phyloP scores from a whole-genome alignment of 2,888 invertebrate genomes.

The Apamea sordens region DNA sequence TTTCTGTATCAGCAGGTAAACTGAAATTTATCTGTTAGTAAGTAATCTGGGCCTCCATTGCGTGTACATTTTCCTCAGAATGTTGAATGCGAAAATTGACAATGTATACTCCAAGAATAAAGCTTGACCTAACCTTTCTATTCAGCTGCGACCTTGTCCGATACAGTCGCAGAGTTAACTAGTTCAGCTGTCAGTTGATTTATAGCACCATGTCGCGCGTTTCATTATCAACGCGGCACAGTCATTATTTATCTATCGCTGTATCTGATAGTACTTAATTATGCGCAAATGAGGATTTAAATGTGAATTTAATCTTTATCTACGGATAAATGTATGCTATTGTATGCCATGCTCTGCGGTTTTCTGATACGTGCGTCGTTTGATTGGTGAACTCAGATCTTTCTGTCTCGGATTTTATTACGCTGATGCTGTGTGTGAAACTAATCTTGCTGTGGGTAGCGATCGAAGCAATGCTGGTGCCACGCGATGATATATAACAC shows the following conservation, averaged over 20 bases:
- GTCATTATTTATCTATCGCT: conserved; percentile 8
- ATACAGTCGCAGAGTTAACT: conserved; percentile 11
- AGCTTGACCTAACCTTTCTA: conserved; percentile 4
- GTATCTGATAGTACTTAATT: conserved; percentile 9
- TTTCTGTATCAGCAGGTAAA: too few relatives aligned
- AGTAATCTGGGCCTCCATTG: too few relatives aligned
- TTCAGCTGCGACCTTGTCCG: conserved; percentile 20
- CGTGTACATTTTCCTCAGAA: not conserved
- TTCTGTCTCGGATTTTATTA: not conserved
- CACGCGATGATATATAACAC: too few relatives aligned
- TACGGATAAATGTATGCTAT: conserved; percentile 18
- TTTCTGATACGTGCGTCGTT: not conserved
- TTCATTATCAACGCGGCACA: not conserved
- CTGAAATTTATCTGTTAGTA: too few relatives aligned
- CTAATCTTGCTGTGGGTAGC: not conserved
- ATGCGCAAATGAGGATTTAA: conserved; percentile 15
- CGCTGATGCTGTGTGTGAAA: not conserved
- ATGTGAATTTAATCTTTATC: conserved; percentile 41
- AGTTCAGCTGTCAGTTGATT: conserved; percentile 5
- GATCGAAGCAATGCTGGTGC: too few relatives aligned
- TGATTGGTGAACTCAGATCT: not conserved
- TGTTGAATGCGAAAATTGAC: not conserved
- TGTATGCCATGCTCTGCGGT: conserved; percentile 4
- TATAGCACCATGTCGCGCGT: not conserved
- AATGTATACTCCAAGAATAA: conserved; percentile 6